Conservation (phyloP, 2,888 invertebrate species). For the Diarsia rubi region DNA sequence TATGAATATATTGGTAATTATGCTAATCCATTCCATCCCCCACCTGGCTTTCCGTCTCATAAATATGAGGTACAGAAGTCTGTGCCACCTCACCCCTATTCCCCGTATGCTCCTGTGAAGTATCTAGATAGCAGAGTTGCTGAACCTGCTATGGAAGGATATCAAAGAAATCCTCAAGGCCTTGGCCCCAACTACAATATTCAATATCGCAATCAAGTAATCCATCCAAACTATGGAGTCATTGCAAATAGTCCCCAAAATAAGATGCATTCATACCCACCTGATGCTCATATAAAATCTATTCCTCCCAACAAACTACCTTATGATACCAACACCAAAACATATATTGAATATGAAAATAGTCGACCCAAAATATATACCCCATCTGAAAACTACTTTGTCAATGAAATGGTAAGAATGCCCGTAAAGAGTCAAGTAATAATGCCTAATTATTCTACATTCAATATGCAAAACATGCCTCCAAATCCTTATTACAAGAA, state of each 20-base stretch:
- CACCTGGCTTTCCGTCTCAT: constrained; percentile 78
- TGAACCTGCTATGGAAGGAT: constrained; percentile 82
- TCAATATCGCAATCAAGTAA: constrained; percentile 80
- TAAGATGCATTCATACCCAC: constrained; percentile 81
- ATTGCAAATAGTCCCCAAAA: constrained; percentile 80
- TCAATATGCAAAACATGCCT: constrained; percentile 78
- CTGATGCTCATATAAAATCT: constrained; percentile 77
- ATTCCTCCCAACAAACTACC: constrained; percentile 79
- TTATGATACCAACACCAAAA: constrained; percentile 81
- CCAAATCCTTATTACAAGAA: constrained; percentile 82
- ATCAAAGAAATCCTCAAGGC: constrained; percentile 82
- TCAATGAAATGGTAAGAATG: constrained; percentile 80
- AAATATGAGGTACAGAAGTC: constrained; percentile 85
- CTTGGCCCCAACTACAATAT: constrained; percentile 73
- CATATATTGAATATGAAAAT: constrained; percentile 83
- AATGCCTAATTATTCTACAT: constrained; percentile 79
- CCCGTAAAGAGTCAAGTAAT: constrained; percentile 79
- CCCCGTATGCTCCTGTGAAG: constrained; percentile 82
- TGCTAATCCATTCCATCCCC: constrained; percentile 82
- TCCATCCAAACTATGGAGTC: constrained; percentile 82
- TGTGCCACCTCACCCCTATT: constrained; percentile 79
- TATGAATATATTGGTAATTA: constrained; percentile 88
- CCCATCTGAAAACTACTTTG: constrained; percentile 79
- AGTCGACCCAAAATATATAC: constrained; percentile 78
- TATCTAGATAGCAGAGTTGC: constrained; percentile 83